Evolutionary conservation across 2,888 invertebrate species (phyloP), one percentile per base, ranked within the genome.

Genomic region (Drosophila histrio): DNA sequence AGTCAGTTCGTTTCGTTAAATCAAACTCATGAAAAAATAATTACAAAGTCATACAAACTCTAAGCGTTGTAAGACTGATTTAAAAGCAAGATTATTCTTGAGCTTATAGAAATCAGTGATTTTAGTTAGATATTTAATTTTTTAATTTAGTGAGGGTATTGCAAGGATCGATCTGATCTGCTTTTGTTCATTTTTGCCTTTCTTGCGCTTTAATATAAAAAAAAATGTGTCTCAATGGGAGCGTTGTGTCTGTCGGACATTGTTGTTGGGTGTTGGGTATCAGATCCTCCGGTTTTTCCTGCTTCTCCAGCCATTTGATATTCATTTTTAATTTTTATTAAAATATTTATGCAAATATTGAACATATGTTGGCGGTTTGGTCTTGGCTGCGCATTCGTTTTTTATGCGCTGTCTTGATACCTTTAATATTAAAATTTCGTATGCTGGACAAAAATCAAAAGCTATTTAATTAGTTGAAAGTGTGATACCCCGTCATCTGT

Each of bases 311-410:
- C 70, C 54, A 36, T 64, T 74, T 64, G 70, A 57, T 78, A 85
- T 87, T 82, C 74, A 77, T 82, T 87, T 84, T 87, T 87, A 84
- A 84, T 87, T 85, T 80, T 85, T 87, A 86, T 84, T 86, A 87
- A 84, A 87, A 87, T 85, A 84, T 84, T 84, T 84, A 87, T 84
- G 88, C 80, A 87, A 84, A 85, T 87, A 84, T 84, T 84, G 84
- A 84, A 79, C 88, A 84, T 84, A 84, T 87, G 83, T 69, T 60
- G 75, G 60, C 36, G 62, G 78, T 56, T 75, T 43, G 73, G 19
- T 24, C 22, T 21, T 21, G 24, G 2, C 15, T 41, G n/a, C 22
- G 64, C 53, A 36, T 47, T 50, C 39, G 56, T 49, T 59, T 54
- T 41, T 52, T 32, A 15, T 36, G 15, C 21, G 6, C 21, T 2